Conservation (phyloP, 2,888 invertebrate species). For the Octodonta nipae region DNA sequence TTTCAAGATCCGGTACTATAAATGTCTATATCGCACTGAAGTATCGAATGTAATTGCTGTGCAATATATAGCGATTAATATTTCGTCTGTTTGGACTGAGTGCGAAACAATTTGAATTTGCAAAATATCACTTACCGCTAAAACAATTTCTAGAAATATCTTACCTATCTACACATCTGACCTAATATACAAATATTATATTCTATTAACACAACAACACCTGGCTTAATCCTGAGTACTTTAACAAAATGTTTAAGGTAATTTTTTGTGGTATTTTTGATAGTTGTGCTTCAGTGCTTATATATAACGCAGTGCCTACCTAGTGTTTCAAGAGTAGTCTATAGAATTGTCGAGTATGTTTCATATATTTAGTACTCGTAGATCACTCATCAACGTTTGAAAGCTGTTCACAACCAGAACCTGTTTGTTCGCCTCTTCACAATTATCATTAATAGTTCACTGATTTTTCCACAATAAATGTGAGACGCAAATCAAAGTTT, state of each 20-base stretch:
- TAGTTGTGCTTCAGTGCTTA: conserved; percentile 14
- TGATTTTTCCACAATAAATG: background rate
- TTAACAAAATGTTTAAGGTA: conserved; percentile 18
- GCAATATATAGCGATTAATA: too few species aligned
- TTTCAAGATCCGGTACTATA: too few species aligned
- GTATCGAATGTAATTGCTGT: too few species aligned
- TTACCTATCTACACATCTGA: background rate
- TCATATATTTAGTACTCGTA: too few species aligned
- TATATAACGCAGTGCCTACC: conserved; percentile 3
- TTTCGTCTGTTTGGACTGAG: too few species aligned
- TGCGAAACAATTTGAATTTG: too few species aligned
- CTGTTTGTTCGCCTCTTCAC: too few species aligned
- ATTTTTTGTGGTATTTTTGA: conserved; percentile 11
- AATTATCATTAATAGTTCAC: background rate
- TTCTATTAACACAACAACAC: conserved; percentile 12
- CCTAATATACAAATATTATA: conserved; percentile 11
- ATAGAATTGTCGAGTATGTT: too few species aligned
- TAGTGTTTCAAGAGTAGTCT: too few species aligned
- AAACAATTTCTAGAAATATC: background rate
- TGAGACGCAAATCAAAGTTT: background rate
- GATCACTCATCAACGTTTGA: too few species aligned
- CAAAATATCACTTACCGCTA: background rate
- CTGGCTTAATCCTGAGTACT: conserved; percentile 20
- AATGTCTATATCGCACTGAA: too few species aligned
- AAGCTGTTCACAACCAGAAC: too few species aligned